Conservation (phyloP, 2,888 invertebrate genomes). For the Eupeodes latifasciatus region DNA sequence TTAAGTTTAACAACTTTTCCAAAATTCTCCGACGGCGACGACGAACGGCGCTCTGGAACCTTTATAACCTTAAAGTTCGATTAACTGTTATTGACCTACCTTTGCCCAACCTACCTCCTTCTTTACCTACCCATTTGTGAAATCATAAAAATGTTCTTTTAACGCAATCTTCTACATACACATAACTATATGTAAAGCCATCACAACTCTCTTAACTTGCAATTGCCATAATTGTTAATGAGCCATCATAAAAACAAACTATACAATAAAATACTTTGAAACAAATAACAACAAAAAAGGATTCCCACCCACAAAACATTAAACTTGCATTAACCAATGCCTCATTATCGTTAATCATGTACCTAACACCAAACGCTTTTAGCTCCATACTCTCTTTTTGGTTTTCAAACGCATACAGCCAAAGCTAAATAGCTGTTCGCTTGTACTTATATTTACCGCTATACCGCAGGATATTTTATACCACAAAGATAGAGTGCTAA, state of each 20-base stretch:
- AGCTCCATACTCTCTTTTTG: background rate
- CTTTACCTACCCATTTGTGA: background rate
- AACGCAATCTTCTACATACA: background rate
- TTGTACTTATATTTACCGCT: background rate
- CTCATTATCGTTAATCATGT: slow-evolving; percentile 69
- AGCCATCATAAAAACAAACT: slow-evolving; percentile 40
- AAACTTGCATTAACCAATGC: slow-evolving; percentile 56
- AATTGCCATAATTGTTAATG: slow-evolving; percentile 34
- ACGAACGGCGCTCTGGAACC: too few species aligned
- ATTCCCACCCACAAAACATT: slow-evolving; percentile 47
- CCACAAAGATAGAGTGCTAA: background rate
- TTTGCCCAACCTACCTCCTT: background rate
- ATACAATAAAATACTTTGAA: slow-evolving; percentile 12
- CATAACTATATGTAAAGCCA: background rate
- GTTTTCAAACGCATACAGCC: slow-evolving; percentile 2
- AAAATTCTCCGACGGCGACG: too few species aligned
- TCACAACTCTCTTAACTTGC: slow-evolving; percentile 16
- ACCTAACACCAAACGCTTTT: slow-evolving; percentile 23
- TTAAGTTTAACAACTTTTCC: too few species aligned
- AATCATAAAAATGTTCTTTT: background rate
- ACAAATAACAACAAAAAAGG: background rate
- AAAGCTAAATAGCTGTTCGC: background rate
- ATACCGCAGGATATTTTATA: slow-evolving; percentile 1
- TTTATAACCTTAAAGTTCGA: too few species aligned
- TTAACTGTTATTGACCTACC: too few species aligned